Evolutionary conservation across 2,888 invertebrate species (phyloP).

Genomic region (Tinea pellionella): DNA sequence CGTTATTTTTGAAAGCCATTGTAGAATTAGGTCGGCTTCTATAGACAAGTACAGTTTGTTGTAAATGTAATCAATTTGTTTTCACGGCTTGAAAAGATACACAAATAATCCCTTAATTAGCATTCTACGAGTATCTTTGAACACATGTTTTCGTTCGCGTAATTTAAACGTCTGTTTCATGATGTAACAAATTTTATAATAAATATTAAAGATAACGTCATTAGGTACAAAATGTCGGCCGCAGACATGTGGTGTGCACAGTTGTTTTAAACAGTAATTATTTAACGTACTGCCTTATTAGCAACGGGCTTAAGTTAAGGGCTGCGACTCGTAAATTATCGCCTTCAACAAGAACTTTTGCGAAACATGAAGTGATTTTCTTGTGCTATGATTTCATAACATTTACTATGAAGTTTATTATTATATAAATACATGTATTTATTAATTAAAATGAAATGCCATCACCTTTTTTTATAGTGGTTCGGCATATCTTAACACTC

Average conservation of each 20-base stretch:
- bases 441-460: no score
- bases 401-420: background rate
- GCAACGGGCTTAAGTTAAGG: background rate
- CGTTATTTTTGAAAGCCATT: no score
- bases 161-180: background rate
- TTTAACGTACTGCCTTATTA: constrained; percentile 8
- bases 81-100: no score
- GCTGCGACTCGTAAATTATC: constrained; percentile 5
- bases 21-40: no score
- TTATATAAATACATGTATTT: no score
- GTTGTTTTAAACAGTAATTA: constrained; percentile 11
- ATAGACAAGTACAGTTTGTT: no score
- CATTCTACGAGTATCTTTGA: background rate
- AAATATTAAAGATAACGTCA: constrained; percentile 1
- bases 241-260: background rate
- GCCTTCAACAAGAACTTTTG: background rate
- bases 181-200: background rate
- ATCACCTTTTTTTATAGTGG: no score
- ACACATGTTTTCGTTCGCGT: background rate
- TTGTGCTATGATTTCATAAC: background rate
- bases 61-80: no score
- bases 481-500: no score
- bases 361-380: background rate
- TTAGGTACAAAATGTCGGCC: background rate
- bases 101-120: no score